Conservation (phyloP, 2,113 vertebrate genomes). For the Phylloscopus trochilus region DNA sequence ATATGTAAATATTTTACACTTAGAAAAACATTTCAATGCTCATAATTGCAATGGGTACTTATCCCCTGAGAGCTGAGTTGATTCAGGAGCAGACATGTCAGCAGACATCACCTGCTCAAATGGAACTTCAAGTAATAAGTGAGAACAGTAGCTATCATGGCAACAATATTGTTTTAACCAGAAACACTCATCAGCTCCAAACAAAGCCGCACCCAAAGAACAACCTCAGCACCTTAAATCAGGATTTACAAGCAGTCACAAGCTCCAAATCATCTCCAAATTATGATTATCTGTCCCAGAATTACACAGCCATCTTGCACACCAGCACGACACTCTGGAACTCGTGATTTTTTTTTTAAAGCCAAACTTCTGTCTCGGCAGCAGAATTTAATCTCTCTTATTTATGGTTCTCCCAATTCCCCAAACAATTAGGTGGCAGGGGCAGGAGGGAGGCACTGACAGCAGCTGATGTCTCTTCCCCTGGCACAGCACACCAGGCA, state of each 20-base stretch:
- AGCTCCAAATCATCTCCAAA: background rate
- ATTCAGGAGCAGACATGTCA: background rate
- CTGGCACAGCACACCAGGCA: background rate
- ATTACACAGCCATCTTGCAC: background rate
- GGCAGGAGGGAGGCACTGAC: conserved; percentile 33
- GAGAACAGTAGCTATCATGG: background rate
- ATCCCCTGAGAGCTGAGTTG: background rate
- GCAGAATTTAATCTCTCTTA: conserved; percentile 72
- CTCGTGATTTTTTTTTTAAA: background rate
- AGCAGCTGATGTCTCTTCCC: conserved; percentile 13
- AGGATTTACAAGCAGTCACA: background rate
- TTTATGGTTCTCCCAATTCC: conserved; percentile 71
- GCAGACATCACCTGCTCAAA: background rate
- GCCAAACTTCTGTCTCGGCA: conserved; percentile 12
- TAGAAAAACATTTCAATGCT: background rate
- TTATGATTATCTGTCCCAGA: background rate
- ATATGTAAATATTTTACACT: background rate
- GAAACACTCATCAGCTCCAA: background rate
- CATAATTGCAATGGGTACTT: background rate
- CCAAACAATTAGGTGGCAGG: conserved; percentile 58
- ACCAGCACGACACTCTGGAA: background rate
- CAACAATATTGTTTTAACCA: background rate
- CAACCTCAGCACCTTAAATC: background rate
- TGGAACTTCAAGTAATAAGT: background rate
- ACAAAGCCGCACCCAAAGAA: background rate